Conservation (phyloP, 2,888 invertebrate genomes). For the Anthophora plumipes region DNA sequence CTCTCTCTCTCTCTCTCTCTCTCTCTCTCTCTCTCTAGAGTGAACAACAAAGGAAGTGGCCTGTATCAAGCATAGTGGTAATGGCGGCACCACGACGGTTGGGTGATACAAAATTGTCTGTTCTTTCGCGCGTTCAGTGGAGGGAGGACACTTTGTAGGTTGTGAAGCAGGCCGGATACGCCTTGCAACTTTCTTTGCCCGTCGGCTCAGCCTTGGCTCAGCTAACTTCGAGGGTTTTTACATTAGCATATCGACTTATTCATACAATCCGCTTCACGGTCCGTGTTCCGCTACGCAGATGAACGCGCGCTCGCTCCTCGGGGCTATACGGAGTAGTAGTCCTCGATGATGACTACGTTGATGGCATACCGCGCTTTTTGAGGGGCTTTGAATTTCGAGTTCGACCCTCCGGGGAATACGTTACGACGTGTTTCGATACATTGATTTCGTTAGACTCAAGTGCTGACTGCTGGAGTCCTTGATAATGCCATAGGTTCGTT, state of each 20-base stretch:
- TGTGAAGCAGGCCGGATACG: slow-evolving; percentile 59
- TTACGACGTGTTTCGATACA: slow-evolving; percentile 62
- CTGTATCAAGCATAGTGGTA: slow-evolving; percentile 66
- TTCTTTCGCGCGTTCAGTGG: slow-evolving; percentile 55
- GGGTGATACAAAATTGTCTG: slow-evolving; percentile 69
- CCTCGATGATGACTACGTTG: slow-evolving; percentile 43
- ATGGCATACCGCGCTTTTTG: slow-evolving; percentile 44
- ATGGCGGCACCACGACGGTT: slow-evolving; percentile 51
- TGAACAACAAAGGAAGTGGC: slow-evolving; percentile 75
- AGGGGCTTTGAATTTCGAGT: slow-evolving; percentile 59
- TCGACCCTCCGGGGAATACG: slow-evolving; percentile 57
- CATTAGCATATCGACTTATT: slow-evolving; percentile 83
- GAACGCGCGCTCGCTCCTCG: slow-evolving; percentile 49
- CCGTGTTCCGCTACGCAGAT: slow-evolving; percentile 45
- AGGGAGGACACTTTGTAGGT: slow-evolving; percentile 68
- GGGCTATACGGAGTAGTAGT: slow-evolving; percentile 38
- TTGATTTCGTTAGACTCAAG: slow-evolving; percentile 64
- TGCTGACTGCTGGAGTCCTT: slow-evolving; percentile 36
- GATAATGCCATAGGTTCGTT: slow-evolving; percentile 43
- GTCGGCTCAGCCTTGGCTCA: slow-evolving; percentile 66
- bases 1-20: no score
- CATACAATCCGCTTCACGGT: slow-evolving; percentile 73
- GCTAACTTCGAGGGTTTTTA: slow-evolving; percentile 80
- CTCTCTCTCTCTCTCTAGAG: slow-evolving; percentile 22
- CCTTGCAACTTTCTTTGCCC: slow-evolving; percentile 74